These are phyloP conservation scores for Plagiodera versicolora DNA, from an alignment of 2,888 invertebrate species.

Conservation along the genomic window DNA sequence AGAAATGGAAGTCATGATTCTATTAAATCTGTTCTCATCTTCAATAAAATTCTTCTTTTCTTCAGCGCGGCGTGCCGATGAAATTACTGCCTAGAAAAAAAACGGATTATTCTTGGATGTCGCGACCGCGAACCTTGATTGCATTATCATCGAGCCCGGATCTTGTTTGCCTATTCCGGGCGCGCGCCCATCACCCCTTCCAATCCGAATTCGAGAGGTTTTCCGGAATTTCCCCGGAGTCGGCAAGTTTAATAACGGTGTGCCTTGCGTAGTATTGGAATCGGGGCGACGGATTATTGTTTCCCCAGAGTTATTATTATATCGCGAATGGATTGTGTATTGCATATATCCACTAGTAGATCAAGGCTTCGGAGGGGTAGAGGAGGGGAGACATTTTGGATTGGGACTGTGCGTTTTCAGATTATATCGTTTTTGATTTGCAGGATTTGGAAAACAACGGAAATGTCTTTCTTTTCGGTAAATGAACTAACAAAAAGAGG, in stretches of 20 bases:
- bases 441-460: not conserved
- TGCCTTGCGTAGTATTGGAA: constrained; percentile 17
- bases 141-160: constrained; percentile 15
- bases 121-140: constrained; percentile 2
- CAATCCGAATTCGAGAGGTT: constrained; percentile 29
- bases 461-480: not conserved
- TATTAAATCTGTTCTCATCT: not conserved
- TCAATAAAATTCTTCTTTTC: no score
- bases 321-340: constrained; percentile 2
- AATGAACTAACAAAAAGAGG: not conserved
- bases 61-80: no score
- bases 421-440: not conserved
- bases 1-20: no score
- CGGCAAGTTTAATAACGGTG: constrained; percentile 38
- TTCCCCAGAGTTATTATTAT: constrained; percentile 10
- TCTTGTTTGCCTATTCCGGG: constrained; percentile 18
- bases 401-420: no score
- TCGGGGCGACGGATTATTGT: constrained; percentile 28
- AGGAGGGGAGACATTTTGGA: no score
- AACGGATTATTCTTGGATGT: no score
- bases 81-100: no score
- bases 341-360: not conserved
- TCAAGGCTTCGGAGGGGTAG: no score
- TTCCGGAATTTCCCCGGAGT: constrained; percentile 45
- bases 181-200: constrained; percentile 9